A percentile compares a stretch with the other conserved stretches of the same genome.
phyloP scores from a whole-genome alignment of 2,113 vertebrate species.

The Tapirus terrestris region DNA sequence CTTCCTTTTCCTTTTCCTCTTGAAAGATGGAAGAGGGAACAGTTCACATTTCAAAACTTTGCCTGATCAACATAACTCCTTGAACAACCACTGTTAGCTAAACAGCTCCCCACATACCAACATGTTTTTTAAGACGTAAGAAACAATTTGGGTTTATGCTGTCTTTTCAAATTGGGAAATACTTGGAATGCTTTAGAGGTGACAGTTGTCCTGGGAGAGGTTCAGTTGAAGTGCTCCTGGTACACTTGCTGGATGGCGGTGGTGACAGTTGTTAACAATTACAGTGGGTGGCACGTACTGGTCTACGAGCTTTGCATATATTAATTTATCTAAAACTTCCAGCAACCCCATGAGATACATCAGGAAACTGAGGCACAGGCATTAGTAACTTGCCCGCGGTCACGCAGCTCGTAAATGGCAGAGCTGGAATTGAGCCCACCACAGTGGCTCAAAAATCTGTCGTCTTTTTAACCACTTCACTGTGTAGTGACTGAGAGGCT shows the following conservation, averaged over 20 bases:
- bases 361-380: background rate
- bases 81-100: slow-evolving; percentile 46
- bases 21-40: slow-evolving; percentile 33
- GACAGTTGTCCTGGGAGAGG: background rate
- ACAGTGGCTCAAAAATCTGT: background rate
- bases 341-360: background rate
- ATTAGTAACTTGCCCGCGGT: background rate
- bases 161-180: background rate
- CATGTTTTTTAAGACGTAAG: slow-evolving; percentile 34
- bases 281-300: background rate
- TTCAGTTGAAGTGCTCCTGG: background rate
- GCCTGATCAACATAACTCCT: background rate
- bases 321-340: background rate
- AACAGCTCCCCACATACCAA: background rate
- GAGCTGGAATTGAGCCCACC: background rate
- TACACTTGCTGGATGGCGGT: background rate
- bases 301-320: background rate
- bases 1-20: slow-evolving; percentile 12
- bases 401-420: background rate
- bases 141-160: background rate
- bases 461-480: background rate
- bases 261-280: background rate
- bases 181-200: background rate
- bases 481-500: background rate
- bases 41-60: slow-evolving; percentile 49